phyloP scores from a whole-genome alignment of 2,113 vertebrate genomes.

The Clarias gariepinus region DNA sequence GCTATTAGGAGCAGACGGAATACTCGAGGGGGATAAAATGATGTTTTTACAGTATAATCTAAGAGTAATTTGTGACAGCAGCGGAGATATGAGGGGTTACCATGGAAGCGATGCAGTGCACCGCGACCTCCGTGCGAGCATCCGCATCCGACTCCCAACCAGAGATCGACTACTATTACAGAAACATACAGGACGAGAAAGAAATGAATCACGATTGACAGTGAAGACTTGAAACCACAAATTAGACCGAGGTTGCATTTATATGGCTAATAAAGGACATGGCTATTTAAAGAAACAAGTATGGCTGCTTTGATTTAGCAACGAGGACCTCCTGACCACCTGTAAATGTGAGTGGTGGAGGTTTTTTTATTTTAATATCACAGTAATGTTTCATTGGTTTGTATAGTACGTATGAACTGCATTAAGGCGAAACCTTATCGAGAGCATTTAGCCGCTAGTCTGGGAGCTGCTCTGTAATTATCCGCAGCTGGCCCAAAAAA shows the following conservation, averaged over 20 bases:
- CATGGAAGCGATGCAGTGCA: slow-evolving; percentile 45
- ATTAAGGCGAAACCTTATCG: slow-evolving; percentile 31
- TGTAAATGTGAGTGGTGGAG: background rate
- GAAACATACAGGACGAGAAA: background rate
- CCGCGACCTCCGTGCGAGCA: slow-evolving; percentile 24
- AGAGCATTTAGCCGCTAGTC: slow-evolving; percentile 21
- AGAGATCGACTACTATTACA: slow-evolving; percentile 8
- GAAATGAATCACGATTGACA: background rate
- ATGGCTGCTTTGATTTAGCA: slow-evolving; percentile 37
- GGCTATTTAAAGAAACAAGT: slow-evolving; percentile 26
- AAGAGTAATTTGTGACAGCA: slow-evolving; percentile 2
- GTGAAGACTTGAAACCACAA: background rate
- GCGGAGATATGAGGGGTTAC: slow-evolving; percentile 33
- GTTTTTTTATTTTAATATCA: slow-evolving; percentile 14
- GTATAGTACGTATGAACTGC: background rate
- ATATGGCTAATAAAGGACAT: slow-evolving; percentile 31
- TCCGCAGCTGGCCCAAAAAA: slow-evolving; percentile 45
- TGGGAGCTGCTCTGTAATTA: slow-evolving; percentile 41
- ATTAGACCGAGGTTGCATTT: background rate
- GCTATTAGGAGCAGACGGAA: background rate
- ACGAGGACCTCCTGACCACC: background rate
- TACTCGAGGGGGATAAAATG: background rate
- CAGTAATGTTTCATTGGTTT: slow-evolving; percentile 26
- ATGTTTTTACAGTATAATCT: slow-evolving; percentile 28
- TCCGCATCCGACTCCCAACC: background rate